Base-by-base conservation (phyloP, 2,888 invertebrate species). In the Cyrtodaria siliqua region DNA sequence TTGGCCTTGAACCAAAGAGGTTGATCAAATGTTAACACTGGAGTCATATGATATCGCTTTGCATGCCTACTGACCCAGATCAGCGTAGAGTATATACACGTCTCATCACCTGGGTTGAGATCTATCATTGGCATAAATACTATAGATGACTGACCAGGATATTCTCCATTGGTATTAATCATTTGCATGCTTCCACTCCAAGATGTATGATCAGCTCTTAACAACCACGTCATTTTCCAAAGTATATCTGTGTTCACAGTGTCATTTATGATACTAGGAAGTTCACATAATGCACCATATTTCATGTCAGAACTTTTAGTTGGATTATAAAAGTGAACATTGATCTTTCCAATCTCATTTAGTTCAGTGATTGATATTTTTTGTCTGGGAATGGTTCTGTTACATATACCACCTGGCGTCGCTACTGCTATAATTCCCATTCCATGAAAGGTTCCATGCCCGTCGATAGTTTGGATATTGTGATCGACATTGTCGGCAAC, bases 21-120 rank as follows among this genome's bases (percentile, higher is more conserved):
- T 42, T 85, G 83, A 42, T 82, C 83, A 66, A 85, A 84, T 27
- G 85, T 85, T 2, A 82, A 24, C 12, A 84, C 62, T 14, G 82
- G 79, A 9, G 69, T 62, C 9, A 63, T 50, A 18, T 23, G 33
- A 50, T 61, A 33, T 18, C 24, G 14, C n/a, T 47, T 29, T 23
- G 64, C 62, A 29, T 82, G 67, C 2, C 23, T 52, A 42, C 59
- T 64, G 14, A 82, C 63, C 50, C 76, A 83, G 2, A 67, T 8
- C 12, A 82, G 42, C 12, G 79, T 82, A 16, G 79, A 70, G 27
- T 74, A 81, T 12, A 84, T 60, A 55, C 81, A 61, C 2, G 50
- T 26, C 50, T 27, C 14, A 23, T 61, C 61, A 50, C 33, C 47
- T 20, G 56, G 66, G 26, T 42, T 26, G n/a, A n/a, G n/a, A n/a